Evolutionary conservation across 2,888 invertebrate genomes (phyloP).

Genomic region (Oligia latruncula): DNA sequence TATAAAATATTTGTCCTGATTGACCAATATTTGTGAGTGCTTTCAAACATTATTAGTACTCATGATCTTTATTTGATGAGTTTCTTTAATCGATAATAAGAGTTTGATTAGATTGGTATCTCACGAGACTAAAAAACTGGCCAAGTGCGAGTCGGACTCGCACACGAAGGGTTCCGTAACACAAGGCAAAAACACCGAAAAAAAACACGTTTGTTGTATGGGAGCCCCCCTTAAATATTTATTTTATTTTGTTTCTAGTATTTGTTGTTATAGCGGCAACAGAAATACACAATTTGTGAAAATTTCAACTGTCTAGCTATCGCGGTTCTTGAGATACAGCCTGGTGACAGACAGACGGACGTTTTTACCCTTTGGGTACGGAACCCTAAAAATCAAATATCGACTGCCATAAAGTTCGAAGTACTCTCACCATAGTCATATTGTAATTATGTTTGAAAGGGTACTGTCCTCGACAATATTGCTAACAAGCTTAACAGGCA

Average conservation of each 20-base stretch:
- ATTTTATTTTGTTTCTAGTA: no score
- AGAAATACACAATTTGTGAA: no score
- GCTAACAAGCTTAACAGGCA: neutral
- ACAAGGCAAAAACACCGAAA: no score
- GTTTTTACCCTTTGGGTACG: no score
- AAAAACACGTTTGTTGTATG: no score
- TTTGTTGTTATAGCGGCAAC: no score
- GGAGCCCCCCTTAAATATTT: no score
- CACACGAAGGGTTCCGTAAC: no score
- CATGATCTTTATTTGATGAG: conserved; percentile 34
- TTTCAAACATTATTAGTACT: conserved; percentile 35
- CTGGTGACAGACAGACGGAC: no score
- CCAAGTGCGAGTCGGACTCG: no score
- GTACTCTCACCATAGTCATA: neutral
- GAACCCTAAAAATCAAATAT: conserved; percentile 9
- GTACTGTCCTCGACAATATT: conserved; percentile 13
- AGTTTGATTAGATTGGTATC: conserved; percentile 22
- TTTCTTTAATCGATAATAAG: neutral
- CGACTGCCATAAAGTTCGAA: neutral
- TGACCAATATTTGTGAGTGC: conserved; percentile 56
- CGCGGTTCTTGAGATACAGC: no score
- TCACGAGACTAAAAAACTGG: conserved; percentile 3
- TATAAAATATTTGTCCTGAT: conserved; percentile 26
- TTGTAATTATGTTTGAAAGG: conserved; percentile 19
- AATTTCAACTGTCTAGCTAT: no score